Percentiles rank a stretch among this genome's conserved stretches.
phyloP scores from a whole-genome alignment of 2,797 vertebrate genomes.

The Perodicticus potto region DNA sequence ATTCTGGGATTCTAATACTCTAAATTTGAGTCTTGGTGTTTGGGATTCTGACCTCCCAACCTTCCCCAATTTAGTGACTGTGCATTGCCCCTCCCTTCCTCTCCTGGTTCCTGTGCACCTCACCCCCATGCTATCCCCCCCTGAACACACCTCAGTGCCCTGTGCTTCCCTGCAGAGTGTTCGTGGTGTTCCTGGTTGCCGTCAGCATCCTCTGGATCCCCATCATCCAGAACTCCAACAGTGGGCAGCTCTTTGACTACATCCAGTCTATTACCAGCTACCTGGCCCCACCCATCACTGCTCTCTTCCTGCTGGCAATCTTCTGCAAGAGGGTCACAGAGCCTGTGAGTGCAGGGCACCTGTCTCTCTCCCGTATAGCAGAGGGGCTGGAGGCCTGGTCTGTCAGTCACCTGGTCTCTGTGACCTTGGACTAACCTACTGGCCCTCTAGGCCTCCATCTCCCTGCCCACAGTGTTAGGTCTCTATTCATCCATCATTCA shows the following conservation, averaged over 20 bases:
- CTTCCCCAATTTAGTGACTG: background rate
- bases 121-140: background rate
- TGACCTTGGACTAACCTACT: background rate
- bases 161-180: conserved; percentile 89
- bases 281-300: conserved; percentile 94
- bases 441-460: background rate
- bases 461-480: fast-evolving
- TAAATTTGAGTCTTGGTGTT: background rate
- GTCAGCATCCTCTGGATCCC: conserved; percentile 97
- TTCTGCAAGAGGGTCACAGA: conserved; percentile 97
- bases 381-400: too few relatives aligned
- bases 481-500: background rate
- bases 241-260: conserved; percentile 96
- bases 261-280: conserved; percentile 96
- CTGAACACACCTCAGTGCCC: background rate
- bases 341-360: conserved; percentile 88
- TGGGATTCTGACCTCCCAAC: background rate
- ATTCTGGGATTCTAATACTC: background rate
- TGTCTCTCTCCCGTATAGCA: background rate
- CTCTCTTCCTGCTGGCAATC: conserved; percentile 96
- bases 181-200: conserved; percentile 92
- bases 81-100: too few relatives aligned
- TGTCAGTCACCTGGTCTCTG: background rate
- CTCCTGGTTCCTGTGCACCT: background rate
- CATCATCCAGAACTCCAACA: conserved; percentile 95